Percentiles rank a stretch among this genome's conserved stretches.
phyloP scores from a whole-genome alignment of 1,140 invertebrate genomes.

The Macrobrachium nipponense region DNA sequence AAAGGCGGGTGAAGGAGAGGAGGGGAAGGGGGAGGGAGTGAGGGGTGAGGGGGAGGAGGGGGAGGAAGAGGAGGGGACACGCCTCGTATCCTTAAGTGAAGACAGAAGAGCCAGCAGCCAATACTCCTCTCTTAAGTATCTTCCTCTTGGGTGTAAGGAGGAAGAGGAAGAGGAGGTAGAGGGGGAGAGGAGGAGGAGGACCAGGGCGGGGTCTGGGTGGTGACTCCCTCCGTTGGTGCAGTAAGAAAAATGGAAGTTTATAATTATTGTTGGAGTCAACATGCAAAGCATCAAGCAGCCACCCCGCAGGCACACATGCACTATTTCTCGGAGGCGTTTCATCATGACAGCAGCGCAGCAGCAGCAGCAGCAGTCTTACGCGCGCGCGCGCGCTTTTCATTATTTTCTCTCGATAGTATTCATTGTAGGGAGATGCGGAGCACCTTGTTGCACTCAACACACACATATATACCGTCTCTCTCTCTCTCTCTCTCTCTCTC shows the following conservation, averaged over 20 bases:
- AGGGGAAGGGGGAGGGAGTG: too few relatives aligned
- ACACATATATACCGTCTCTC: neutral
- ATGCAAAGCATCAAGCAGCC: slow-evolving; percentile 2
- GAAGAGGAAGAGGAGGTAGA: too few relatives aligned
- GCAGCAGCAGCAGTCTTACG: neutral
- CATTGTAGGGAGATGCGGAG: neutral
- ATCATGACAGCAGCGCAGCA: slow-evolving; percentile 12
- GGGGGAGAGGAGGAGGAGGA: too few relatives aligned
- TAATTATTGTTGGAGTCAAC: slow-evolving; percentile 17
- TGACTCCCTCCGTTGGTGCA: neutral
- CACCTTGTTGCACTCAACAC: neutral
- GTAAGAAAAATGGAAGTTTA: slow-evolving; percentile 14
- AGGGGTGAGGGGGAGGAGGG: too few relatives aligned
- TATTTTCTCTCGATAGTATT: neutral
- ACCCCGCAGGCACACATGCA: slow-evolving; percentile 3
- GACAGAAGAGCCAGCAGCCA: too few relatives aligned
- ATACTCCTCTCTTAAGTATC: too few relatives aligned
- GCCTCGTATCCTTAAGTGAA: too few relatives aligned
- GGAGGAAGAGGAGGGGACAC: too few relatives aligned
- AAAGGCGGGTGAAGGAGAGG: too few relatives aligned
- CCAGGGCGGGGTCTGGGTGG: too few relatives aligned
- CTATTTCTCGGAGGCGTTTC: slow-evolving; percentile 4
- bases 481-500: too few relatives aligned
- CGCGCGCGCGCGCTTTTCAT: slow-evolving; percentile 5
- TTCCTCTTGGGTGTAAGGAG: too few relatives aligned